phyloP scores from a whole-genome alignment of 1,140 invertebrate species.

The Bombus soroeensis region DNA sequence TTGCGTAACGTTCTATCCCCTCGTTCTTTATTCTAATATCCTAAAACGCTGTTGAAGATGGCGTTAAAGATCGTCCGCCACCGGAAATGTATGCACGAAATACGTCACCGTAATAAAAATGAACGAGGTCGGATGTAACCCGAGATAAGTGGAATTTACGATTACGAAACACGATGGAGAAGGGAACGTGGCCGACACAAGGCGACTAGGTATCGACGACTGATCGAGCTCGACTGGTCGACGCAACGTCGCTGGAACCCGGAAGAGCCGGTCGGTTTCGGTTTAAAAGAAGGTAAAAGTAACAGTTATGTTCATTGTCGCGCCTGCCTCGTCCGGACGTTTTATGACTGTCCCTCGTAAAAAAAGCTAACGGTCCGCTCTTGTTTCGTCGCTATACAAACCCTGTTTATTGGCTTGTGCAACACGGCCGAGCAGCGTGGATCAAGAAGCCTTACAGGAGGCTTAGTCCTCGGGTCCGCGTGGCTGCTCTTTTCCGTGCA shows the following conservation, averaged over 20 bases:
- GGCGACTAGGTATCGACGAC: conserved; percentile 58
- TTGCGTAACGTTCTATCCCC: too few relatives aligned
- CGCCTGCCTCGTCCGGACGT: conserved; percentile 43
- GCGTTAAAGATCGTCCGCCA: too few relatives aligned
- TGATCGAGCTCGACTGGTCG: conserved; percentile 59
- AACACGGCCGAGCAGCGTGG: conserved; percentile 21
- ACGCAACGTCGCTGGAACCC: conserved; percentile 21
- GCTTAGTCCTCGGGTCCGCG: conserved; percentile 52
- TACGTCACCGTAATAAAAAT: conserved; percentile 31
- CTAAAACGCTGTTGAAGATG: background rate
- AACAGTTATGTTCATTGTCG: conserved; percentile 75
- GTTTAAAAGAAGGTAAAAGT: conserved; percentile 62
- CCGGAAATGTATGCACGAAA: background rate
- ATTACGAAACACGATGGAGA: background rate
- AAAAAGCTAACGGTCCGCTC: conserved; percentile 71
- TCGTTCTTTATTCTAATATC: background rate
- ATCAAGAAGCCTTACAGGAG: conserved; percentile 35
- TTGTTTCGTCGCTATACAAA: conserved; percentile 8
- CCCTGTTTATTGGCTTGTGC: conserved; percentile 44
- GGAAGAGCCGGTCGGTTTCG: conserved; percentile 35
- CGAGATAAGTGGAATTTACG: conserved; percentile 36
- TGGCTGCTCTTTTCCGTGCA: conserved; percentile 52
- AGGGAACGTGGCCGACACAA: background rate
- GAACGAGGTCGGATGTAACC: background rate
- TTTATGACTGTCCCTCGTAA: conserved; percentile 74